Percentiles rank a stretch among this genome's conserved stretches.
Evolutionary conservation across 1,140 invertebrate genomes (phyloP).

Genomic region (Drosophila rhopaloa): DNA sequence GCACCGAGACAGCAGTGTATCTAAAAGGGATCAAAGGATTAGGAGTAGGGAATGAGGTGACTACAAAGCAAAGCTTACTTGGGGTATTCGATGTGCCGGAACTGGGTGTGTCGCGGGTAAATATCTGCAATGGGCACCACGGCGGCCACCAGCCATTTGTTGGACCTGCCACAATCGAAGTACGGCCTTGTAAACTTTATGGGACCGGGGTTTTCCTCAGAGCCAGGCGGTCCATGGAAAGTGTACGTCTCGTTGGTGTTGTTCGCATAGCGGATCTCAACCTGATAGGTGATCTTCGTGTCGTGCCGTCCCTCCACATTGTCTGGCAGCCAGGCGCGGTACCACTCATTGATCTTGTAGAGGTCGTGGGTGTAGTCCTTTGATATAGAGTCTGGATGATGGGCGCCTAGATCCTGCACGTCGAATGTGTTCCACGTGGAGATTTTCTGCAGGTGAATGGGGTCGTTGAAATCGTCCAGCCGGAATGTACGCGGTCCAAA

Average conservation of each 20-base stretch:
- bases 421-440: slow-evolving; percentile 96
- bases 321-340: slow-evolving; percentile 94
- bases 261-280: slow-evolving; percentile 96
- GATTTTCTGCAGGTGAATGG: slow-evolving; percentile 95
- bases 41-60: not conserved
- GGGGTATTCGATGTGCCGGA: slow-evolving; percentile 97
- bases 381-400: slow-evolving; percentile 89
- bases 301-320: slow-evolving; percentile 92
- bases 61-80: slow-evolving; percentile 88
- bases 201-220: slow-evolving; percentile 94
- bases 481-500: slow-evolving; percentile 97
- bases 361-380: slow-evolving; percentile 95
- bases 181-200: slow-evolving; percentile 97
- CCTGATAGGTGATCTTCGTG: slow-evolving; percentile 96
- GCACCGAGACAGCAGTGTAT: slow-evolving; percentile 95
- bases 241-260: slow-evolving; percentile 97
- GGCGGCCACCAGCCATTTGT: slow-evolving; percentile 97
- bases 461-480: slow-evolving; percentile 97
- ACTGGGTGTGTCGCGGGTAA: slow-evolving; percentile 97
- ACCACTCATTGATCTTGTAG: slow-evolving; percentile 98
- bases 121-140: slow-evolving; percentile 97
- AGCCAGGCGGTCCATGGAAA: slow-evolving; percentile 96
- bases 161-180: slow-evolving; percentile 97
- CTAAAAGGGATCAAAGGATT: slow-evolving; percentile 85
- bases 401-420: slow-evolving; percentile 93